Evolutionary conservation across 2,113 vertebrate genomes (phyloP).

Genomic region (Erythrocercus mccallii): DNA sequence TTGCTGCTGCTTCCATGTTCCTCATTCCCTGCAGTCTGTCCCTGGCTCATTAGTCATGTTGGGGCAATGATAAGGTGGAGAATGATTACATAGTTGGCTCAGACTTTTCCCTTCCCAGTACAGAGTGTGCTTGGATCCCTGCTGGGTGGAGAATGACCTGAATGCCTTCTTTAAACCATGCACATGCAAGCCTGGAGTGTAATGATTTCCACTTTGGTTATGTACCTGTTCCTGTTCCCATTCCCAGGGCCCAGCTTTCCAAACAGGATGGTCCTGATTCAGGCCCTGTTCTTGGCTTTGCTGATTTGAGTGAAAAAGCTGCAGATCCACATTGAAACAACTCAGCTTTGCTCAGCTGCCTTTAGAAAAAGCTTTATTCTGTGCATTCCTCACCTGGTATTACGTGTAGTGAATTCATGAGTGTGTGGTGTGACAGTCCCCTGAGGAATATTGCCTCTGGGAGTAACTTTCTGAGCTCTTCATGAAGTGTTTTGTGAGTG

Average conservation of each 20-base stretch:
- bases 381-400: background rate
- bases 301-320: background rate
- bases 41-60: slow-evolving; percentile 50
- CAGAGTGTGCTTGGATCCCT: slow-evolving; percentile 33
- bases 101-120: slow-evolving; percentile 56
- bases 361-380: background rate
- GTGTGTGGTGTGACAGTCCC: background rate
- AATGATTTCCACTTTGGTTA: slow-evolving; percentile 58
- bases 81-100: slow-evolving; percentile 67
- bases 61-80: slow-evolving; percentile 60
- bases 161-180: slow-evolving; percentile 27
- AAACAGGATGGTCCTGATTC: background rate
- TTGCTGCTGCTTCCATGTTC: slow-evolving; percentile 15
- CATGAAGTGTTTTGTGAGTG: background rate
- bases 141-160: slow-evolving; percentile 60
- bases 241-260: slow-evolving; percentile 43
- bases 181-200: background rate
- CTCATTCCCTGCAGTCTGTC: slow-evolving; percentile 51
- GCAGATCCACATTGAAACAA: background rate
- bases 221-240: slow-evolving; percentile 38
- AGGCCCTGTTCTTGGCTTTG: background rate
- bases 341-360: background rate
- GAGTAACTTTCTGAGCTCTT: background rate
- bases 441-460: background rate
- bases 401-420: background rate